Conservation (phyloP, 2,797 vertebrate species). For the Cichlasoma orientale region DNA sequence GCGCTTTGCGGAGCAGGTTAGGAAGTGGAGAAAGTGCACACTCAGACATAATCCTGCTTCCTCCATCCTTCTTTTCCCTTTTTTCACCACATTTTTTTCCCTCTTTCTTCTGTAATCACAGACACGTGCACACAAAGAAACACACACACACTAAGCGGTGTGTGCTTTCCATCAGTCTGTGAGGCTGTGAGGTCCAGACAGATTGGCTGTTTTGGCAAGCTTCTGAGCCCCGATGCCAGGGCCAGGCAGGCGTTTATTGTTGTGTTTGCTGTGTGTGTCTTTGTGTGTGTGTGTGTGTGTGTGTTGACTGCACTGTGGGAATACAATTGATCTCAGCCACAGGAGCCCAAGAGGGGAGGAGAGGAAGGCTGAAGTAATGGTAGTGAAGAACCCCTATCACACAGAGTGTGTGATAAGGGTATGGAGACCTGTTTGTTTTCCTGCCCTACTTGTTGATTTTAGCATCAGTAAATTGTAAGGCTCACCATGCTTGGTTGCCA, state of each 20-base stretch:
- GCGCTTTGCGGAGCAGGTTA: background rate
- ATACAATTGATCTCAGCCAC: conserved; percentile 49
- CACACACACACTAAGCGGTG: background rate
- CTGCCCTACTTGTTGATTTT: background rate
- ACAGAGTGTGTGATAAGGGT: background rate
- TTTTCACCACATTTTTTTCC: background rate
- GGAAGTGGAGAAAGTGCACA: background rate
- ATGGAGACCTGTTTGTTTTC: background rate
- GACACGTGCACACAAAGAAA: background rate
- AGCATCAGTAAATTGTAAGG: background rate
- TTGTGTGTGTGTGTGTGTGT: conserved; percentile 13
- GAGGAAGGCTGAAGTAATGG: conserved; percentile 6
- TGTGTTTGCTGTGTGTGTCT: conserved; percentile 17
- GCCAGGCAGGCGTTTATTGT: conserved; percentile 29
- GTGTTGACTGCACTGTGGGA: conserved; percentile 29
- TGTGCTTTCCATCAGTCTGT: conserved; percentile 36
- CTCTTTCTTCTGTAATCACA: background rate
- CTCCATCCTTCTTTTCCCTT: background rate
- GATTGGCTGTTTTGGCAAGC: conserved; percentile 55
- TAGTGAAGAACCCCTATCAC: conserved; percentile 19
- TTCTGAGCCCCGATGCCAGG: conserved; percentile 33
- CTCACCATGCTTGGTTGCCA: background rate
- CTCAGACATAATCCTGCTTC: background rate
- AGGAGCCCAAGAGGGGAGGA: conserved; percentile 27
- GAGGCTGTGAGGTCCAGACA: conserved; percentile 59